Percentiles rank a stretch among this genome's conserved stretches.
These are phyloP conservation scores for Platerodrilus igneus DNA, from an alignment of 2,888 invertebrate genomes.

Conservation along the genomic window DNA sequence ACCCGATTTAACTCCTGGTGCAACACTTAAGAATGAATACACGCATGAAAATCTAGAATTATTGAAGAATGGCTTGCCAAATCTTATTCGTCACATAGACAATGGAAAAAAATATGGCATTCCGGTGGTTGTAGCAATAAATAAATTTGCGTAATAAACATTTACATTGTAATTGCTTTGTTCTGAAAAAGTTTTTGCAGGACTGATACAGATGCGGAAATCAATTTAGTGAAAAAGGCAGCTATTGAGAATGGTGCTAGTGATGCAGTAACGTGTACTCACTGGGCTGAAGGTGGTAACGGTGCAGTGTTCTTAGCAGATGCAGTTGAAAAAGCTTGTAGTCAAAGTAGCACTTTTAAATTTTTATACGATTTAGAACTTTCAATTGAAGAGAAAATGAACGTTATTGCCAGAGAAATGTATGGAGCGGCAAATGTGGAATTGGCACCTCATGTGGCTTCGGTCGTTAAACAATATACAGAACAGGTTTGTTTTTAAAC, in stretches of 20 bases:
- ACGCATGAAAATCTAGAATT: conserved; percentile 82
- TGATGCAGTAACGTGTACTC: conserved; percentile 80
- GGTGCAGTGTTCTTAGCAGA: conserved; percentile 85
- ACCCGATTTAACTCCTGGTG: conserved; percentile 78
- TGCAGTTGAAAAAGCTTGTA: conserved; percentile 77
- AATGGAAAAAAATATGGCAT: conserved; percentile 86
- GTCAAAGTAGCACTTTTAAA: conserved; percentile 58
- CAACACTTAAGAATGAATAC: conserved; percentile 81
- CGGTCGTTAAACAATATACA: conserved; percentile 66
- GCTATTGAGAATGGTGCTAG: conserved; percentile 77
- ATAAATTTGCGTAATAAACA: conserved; percentile 72
- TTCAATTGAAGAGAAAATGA: conserved; percentile 81
- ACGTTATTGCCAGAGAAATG: conserved; percentile 83
- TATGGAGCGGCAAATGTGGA: conserved; percentile 91
- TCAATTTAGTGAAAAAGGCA: conserved; percentile 69
- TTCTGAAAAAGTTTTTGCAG: conserved; percentile 48
- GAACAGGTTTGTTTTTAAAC: too few relatives aligned
- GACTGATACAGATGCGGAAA: conserved; percentile 79
- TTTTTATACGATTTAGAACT: conserved; percentile 67
- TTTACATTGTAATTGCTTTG: conserved; percentile 2
- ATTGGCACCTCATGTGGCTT: conserved; percentile 65
- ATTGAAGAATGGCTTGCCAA: conserved; percentile 79
- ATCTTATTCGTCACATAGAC: conserved; percentile 88
- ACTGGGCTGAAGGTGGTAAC: conserved; percentile 86
- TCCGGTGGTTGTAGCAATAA: conserved; percentile 92